Percentiles rank a stretch among this genome's conserved stretches.
phyloP scores from a whole-genome alignment of 2,797 vertebrate species.

The Bovichtus variegatus region DNA sequence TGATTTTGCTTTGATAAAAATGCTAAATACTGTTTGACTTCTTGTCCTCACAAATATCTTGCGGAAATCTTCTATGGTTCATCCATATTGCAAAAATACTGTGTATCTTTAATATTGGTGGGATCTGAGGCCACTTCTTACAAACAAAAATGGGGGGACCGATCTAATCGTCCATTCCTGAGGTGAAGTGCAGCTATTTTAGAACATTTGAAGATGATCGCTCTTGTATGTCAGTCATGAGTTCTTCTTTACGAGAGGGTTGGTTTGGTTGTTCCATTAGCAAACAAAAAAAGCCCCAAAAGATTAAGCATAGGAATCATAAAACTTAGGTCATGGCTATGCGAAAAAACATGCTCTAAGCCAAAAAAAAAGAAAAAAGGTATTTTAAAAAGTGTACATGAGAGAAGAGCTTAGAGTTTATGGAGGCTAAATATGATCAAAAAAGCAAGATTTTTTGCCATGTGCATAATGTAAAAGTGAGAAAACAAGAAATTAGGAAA shows the following conservation, averaged over 20 bases:
- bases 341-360: constrained; percentile 3
- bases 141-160: constrained; percentile 34
- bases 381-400: constrained; percentile 34
- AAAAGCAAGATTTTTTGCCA: constrained; percentile 36
- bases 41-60: neutral
- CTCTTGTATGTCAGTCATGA: constrained; percentile 34
- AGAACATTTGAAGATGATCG: constrained; percentile 26
- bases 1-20: constrained; percentile 12
- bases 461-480: constrained; percentile 33
- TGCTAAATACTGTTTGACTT: neutral
- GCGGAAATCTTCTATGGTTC: neutral
- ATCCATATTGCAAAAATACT: constrained; percentile 15
- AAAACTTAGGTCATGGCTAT: constrained; percentile 14
- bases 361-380: neutral
- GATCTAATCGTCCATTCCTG: constrained; percentile 55
- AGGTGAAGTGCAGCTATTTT: constrained; percentile 48
- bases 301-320: constrained; percentile 28
- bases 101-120: constrained; percentile 32
- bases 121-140: constrained; percentile 34
- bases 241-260: constrained; percentile 24
- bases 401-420: constrained; percentile 15
- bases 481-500: constrained; percentile 23
- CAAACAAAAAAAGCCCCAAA: constrained; percentile 48
- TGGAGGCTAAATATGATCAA: constrained; percentile 35
- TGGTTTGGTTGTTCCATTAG: constrained; percentile 37